Base-by-base conservation (phyloP, 2,888 invertebrate genomes). In the Sarcophaga caerulescens region DNA sequence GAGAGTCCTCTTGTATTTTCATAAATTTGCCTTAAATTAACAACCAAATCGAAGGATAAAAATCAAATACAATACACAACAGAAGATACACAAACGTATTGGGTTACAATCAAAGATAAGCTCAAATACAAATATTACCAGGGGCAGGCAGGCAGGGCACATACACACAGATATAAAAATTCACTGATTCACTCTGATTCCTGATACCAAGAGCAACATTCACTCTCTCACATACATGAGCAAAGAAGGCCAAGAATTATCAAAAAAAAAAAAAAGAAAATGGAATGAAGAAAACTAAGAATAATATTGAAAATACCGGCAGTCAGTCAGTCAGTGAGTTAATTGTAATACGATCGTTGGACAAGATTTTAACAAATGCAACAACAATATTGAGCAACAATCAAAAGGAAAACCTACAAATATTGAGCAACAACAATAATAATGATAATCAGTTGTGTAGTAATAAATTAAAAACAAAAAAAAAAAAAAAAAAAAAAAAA, bases 41-140 rank as follows among this genome's bases (percentile, higher is more conserved):
- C 71, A 73, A 60, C 76, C 77, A 71, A 77, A 60, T 75, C 65
- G 35, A 77, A 82, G 77, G 82, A 82, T 77, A 77, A 82, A 82
- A 82, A 82, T 73, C 82, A 82, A 82, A 76, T 45, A 76, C 52
- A 10, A 87, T 69, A 75, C 65, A 68, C 65, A 79, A 65, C 62
- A 52, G 71, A 69, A 66, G 62, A n/a, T 60, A 73, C 19, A 70
- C 73, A 80, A 87, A 77, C 90, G 90, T 92, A 93, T 92, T 92
- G 90, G 90, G 90, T 92, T 92, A 92, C 93, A 91, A 93, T 93
- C 93, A 83, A 77, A 89, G 93, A 93, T 93, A 92, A 93, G 92
- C 92, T 91, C 92, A 92, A 92, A 92, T 92, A 92, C 92, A 92
- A 92, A 93, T 92, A 92, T 89, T 89, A 90, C 88, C 76, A 76